These are phyloP conservation scores for Umimayanthus chanpuru DNA, from an alignment of 92 coral and sea anemone genomes.

Conservation along the genomic window DNA sequence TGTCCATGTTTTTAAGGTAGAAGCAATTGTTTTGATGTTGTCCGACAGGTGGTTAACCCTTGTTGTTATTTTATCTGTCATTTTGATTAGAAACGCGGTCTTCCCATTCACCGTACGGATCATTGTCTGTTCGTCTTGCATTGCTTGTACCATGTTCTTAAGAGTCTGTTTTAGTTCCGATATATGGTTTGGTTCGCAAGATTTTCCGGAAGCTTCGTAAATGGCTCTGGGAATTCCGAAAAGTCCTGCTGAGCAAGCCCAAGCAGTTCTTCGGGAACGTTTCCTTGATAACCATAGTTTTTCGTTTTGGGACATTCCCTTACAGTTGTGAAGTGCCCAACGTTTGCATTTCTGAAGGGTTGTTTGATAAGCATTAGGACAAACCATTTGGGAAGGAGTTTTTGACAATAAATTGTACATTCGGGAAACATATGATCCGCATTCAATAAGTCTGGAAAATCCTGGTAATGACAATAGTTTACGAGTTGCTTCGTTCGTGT, in stretches of 20 bases:
- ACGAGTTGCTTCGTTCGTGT: not conserved
- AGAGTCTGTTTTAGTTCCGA: not conserved
- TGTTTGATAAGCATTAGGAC: conserved; percentile 1
- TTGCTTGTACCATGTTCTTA: not conserved
- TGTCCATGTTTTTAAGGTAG: conserved; percentile 6
- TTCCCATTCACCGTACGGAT: conserved; percentile 18
- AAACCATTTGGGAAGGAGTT: not conserved
- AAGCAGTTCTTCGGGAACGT: not conserved
- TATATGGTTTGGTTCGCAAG: conserved; percentile 8
- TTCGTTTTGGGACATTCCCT: not conserved
- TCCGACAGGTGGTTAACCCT: conserved; percentile 27
- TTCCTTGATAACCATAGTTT: not conserved
- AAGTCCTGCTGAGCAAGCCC: conserved; percentile 21
- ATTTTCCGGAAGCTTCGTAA: conserved; percentile 7
- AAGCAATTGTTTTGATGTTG: not conserved
- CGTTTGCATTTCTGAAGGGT: not conserved
- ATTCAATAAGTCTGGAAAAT: conserved; percentile 7
- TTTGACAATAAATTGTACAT: not conserved
- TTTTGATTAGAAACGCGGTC: not conserved
- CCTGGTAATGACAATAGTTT: conserved; percentile 2
- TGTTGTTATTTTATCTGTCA: conserved; percentile 12
- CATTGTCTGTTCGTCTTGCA: conserved; percentile 3
- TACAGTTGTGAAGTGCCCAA: conserved; percentile 5
- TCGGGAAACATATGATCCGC: conserved; percentile 13
- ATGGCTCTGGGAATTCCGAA: not conserved